Base-by-base conservation (phyloP, 2,113 vertebrate genomes). In the Lycocorax pyrrhopterus region DNA sequence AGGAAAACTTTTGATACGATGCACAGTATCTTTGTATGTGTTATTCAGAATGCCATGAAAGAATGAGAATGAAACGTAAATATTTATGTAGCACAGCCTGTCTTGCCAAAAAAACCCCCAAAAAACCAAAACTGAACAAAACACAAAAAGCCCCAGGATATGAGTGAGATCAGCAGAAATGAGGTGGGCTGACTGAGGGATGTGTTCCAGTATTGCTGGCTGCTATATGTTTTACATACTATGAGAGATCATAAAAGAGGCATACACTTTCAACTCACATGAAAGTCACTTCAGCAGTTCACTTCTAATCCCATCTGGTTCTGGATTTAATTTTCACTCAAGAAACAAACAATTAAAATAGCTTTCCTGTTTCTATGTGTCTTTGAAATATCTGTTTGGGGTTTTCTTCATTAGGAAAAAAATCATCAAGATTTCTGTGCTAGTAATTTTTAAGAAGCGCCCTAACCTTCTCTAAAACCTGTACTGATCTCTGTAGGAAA, bases 81-180 rank as follows among this genome's bases (percentile, higher is more conserved):
- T 93, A 94, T 92, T 72, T 92, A 95, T 44, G n/a, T 15, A 62
- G 78, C 49, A 95, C 37, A 97, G 37, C 56, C 35, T 55, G 13
- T 59, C 16, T 66, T 56, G 9, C 4, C 14, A 53, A 60, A 44
- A 51, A 7, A 1, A 39, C 10, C 6, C 30, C 39, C 35, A 3
- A 4, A 58, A 17, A 43, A 7, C 14, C 27, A 39, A 67, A 81
- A 10, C 9, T 0, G 1, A 86, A 44, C 20, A 64, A 22, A 80
- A 37, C 26, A 19, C 23, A 51, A 43, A 64, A 56, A 64, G 2
- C 4, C 22, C 18, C 25, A 75, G 53, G 17, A 84, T 78, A 87
- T 18, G 16, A 43, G 56, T 81, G 87, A 93, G 55, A 94, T 87
- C 87, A 94, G 86, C 77, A 90, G 82, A 95, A 96, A 92, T 13